These are phyloP conservation scores for Ligdia adustata DNA, from an alignment of 2,888 invertebrate species.

Conservation along the genomic window DNA sequence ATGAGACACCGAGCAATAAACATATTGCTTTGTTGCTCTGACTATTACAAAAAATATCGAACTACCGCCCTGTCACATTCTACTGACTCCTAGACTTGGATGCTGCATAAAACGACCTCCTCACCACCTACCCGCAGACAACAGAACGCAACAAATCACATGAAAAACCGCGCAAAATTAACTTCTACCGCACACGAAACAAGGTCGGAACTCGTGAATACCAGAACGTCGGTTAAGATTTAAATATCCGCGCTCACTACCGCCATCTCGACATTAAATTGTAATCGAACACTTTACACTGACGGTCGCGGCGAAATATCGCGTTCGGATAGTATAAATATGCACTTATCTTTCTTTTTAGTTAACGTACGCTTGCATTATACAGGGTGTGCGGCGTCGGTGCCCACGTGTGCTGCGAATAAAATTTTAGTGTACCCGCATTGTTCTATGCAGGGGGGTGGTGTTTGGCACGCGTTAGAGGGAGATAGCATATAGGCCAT, in stretches of 20 bases:
- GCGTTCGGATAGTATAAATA: slow-evolving; percentile 79
- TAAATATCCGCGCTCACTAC: slow-evolving; percentile 62
- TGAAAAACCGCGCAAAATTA: slow-evolving; percentile 25
- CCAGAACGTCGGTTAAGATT: slow-evolving; percentile 51
- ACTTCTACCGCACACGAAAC: slow-evolving; percentile 22
- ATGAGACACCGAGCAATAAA: slow-evolving; percentile 56
- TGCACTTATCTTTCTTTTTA: slow-evolving; percentile 83
- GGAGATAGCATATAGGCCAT: slow-evolving; percentile 60
- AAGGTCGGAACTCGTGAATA: slow-evolving; percentile 42
- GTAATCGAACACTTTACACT: slow-evolving; percentile 82
- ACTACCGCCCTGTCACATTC: slow-evolving; percentile 56
- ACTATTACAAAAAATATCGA: slow-evolving; percentile 56
- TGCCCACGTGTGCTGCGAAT: slow-evolving; percentile 78
- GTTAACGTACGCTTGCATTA: slow-evolving; percentile 80
- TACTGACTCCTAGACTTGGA: slow-evolving; percentile 56
- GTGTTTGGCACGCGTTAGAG: slow-evolving; percentile 56
- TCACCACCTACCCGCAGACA: slow-evolving; percentile 44
- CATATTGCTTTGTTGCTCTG: slow-evolving; percentile 51
- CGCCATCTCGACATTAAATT: slow-evolving; percentile 80
- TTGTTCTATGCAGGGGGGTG: slow-evolving; percentile 61
- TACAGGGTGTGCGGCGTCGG: slow-evolving; percentile 60
- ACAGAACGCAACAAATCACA: slow-evolving; percentile 33
- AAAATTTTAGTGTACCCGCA: slow-evolving; percentile 80
- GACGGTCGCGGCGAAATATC: slow-evolving; percentile 78
- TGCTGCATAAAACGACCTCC: slow-evolving; percentile 66